Base-by-base conservation (phyloP, 30 jellyfish, hydroid and myxozoan species). In the Aurelia sp. region DNA sequence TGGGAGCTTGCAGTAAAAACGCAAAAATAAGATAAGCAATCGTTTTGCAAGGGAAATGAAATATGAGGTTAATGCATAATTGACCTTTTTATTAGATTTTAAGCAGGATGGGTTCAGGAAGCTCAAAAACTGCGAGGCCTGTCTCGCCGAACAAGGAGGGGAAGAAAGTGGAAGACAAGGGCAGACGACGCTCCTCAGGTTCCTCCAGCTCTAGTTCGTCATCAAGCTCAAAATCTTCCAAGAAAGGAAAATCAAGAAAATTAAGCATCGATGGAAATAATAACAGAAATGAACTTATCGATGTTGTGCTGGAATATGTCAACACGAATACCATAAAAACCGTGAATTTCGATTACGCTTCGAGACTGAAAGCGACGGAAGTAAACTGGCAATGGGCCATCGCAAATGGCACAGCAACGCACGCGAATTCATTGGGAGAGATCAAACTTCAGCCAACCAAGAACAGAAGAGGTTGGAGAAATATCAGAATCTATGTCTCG, bases 351-450 rank as follows among this genome's bases (percentile, higher is more conserved):
- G 96, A 78, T 8, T 60, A 80, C 22, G 96, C 96, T 30, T 74
- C 96, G 24, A 63, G 91, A 15, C 68, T 88, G 40, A 78, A 77
- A 20, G 96, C 96, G 1, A 77, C 96, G 13, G 96, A 75, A 40
- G 80, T 88, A 40, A 76, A 88, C 76, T 78, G 85, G 83, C 96
- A 88, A 78, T 88, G 96, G 96, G 96, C 96, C 9, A 88, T 88
- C 19, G 87, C 82, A 1, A 88, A 88, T 63, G 96, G 91, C 3
- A 88, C 96, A 0, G 38, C 82, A 16, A 51, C 80, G 3, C 71
- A 77, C 72, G 60, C 86, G 8, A 73, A 76, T 18, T 18, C 67
- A n/a, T 63, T 67, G 67, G 33, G 30, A 21, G 75, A 86, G 59
- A 69, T 81, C 11, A 53, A 21, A 44, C 66, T 88, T 38, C 30